These are phyloP conservation scores for Phytoseiulus persimilis DNA, from an alignment of 2,888 invertebrate species.

Conservation along the genomic window DNA sequence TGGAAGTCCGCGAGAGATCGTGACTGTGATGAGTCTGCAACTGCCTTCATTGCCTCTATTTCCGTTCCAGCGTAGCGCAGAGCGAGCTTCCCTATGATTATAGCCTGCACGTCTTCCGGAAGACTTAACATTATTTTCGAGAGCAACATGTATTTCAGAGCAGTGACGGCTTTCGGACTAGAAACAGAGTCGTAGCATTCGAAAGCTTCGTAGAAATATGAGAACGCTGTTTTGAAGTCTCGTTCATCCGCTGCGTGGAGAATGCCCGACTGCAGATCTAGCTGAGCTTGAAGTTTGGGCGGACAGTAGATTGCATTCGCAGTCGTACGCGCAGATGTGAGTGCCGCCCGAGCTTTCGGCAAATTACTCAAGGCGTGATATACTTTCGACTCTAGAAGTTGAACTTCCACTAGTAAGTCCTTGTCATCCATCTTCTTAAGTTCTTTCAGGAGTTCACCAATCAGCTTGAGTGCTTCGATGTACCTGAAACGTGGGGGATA, in stretches of 20 bases:
- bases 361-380: constrained; percentile 94
- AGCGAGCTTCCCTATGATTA: constrained; percentile 91
- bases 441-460: constrained; percentile 68
- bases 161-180: constrained; percentile 77
- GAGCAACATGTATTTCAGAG: constrained; percentile 97
- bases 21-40: constrained; percentile 91
- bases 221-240: constrained; percentile 99
- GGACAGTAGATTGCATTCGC: constrained; percentile 99
- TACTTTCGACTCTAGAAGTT: constrained; percentile 93
- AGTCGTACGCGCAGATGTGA: constrained; percentile 97
- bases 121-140: constrained; percentile 92
- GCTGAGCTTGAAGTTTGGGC: constrained; percentile 92
- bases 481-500: constrained; percentile 53
- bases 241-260: constrained; percentile 98
- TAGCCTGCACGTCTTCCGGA: constrained; percentile 89
- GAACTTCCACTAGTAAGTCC: constrained; percentile 94
- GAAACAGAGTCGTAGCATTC: constrained; percentile 96
- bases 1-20: constrained; percentile 95
- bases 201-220: constrained; percentile 98
- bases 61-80: constrained; percentile 91
- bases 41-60: constrained; percentile 94
- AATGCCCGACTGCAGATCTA: constrained; percentile 88
- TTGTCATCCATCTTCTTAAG: constrained; percentile 98
- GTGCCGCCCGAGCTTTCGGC: constrained; percentile 87
- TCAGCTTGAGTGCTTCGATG: constrained; percentile 71